Evolutionary conservation across 2,888 invertebrate genomes (phyloP).

Genomic region (Cephonodes hylas): DNA sequence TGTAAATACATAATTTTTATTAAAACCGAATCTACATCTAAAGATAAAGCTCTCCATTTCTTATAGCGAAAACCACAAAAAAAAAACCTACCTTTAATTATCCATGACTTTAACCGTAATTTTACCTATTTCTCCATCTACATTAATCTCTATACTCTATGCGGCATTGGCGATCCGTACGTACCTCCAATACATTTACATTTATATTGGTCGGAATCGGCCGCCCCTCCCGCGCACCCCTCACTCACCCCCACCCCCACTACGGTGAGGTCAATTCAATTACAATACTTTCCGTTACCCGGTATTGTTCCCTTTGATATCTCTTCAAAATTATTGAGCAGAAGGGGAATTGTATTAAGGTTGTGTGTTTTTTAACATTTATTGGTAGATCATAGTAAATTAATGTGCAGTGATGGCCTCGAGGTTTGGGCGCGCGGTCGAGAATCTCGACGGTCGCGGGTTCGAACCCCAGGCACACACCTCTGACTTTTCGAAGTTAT

Average conservation of each 20-base stretch:
- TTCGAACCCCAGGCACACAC: too few relatives aligned
- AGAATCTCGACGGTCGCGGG: too few relatives aligned
- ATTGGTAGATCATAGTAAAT: too few relatives aligned
- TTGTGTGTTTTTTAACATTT: background rate
- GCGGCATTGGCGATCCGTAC: constrained; percentile 39
- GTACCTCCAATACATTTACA: constrained; percentile 73
- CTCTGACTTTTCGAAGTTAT: too few relatives aligned
- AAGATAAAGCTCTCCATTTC: too few relatives aligned
- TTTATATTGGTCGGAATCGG: constrained; percentile 72
- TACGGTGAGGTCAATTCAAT: constrained; percentile 58
- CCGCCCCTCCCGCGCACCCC: constrained; percentile 42
- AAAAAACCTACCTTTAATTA: background rate
- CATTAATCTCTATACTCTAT: constrained; percentile 29
- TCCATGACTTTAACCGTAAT: background rate
- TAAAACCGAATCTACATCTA: too few relatives aligned
- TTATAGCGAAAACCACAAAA: too few relatives aligned
- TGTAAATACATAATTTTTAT: too few relatives aligned
- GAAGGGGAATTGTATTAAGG: background rate
- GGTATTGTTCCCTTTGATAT: constrained; percentile 15
- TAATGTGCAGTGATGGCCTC: too few relatives aligned
- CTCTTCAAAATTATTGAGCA: background rate
- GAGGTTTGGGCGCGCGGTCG: too few relatives aligned
- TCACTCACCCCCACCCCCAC: constrained; percentile 38
- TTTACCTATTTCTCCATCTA: constrained; percentile 17
- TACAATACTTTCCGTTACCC: constrained; percentile 47